Evolutionary conservation across 2,113 vertebrate genomes (phyloP).

Genomic region (Upupa epops): DNA sequence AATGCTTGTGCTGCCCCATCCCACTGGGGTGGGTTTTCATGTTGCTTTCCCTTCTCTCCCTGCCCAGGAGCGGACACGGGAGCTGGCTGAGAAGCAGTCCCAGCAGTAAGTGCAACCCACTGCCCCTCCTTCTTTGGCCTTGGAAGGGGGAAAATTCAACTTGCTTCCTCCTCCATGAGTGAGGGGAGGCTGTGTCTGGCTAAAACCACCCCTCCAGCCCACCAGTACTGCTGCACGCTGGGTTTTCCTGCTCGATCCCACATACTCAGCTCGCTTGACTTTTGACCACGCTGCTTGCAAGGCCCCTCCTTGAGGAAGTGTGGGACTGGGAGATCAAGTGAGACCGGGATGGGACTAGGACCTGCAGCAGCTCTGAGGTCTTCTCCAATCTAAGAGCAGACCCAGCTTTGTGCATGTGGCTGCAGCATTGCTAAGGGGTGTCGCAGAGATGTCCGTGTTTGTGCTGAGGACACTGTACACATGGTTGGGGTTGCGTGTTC

Average conservation of each 20-base stretch:
- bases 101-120: conserved; percentile 86
- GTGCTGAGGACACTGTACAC: background rate
- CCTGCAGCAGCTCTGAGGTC: background rate
- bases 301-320: background rate
- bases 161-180: background rate
- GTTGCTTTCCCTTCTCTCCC: conserved; percentile 21
- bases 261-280: background rate
- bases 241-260: background rate
- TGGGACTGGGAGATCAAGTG: background rate
- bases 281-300: fast-evolving
- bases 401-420: background rate
- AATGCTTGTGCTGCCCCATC: background rate
- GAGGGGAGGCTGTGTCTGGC: background rate
- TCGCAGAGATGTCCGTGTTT: background rate
- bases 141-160: background rate
- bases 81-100: conserved; percentile 95
- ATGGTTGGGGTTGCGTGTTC: background rate
- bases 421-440: background rate
- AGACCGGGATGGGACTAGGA: fast-evolving
- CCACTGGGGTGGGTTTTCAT: background rate
- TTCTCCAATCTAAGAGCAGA: background rate
- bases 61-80: conserved; percentile 92
- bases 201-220: background rate
- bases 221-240: fast-evolving
- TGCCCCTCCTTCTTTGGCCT: background rate